Evolutionary conservation across 2,113 vertebrate genomes (phyloP).

Genomic region (Caloenas nicobarica): DNA sequence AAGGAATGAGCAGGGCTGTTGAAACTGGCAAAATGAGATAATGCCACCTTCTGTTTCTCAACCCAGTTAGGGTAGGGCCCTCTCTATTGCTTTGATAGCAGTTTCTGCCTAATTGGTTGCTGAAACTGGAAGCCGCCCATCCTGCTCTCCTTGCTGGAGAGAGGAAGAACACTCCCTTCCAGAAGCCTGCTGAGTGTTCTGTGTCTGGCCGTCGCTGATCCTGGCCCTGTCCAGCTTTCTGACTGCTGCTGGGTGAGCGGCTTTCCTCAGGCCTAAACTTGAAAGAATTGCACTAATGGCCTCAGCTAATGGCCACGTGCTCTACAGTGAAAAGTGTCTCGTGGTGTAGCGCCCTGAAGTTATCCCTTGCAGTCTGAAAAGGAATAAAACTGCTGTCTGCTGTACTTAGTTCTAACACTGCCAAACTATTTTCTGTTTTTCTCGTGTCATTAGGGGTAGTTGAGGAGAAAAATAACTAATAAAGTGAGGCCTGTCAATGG

Average conservation of each 20-base stretch:
- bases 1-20: background rate
- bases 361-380: background rate
- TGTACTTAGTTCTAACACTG: background rate
- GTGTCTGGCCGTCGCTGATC: background rate
- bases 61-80: conserved; percentile 51
- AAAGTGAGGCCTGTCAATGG: background rate
- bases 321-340: background rate
- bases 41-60: conserved; percentile 47
- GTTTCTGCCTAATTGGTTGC: conserved; percentile 64
- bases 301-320: background rate
- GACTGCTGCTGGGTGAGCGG: background rate
- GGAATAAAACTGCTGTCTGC: background rate
- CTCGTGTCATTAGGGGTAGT: background rate
- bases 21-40: conserved; percentile 4
- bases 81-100: conserved; percentile 60
- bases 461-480: background rate
- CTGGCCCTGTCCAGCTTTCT: conserved; percentile 38
- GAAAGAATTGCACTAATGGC: background rate
- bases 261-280: background rate
- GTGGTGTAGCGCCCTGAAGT: background rate
- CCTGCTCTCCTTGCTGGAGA: conserved; percentile 61
- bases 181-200: background rate
- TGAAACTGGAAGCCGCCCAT: conserved; percentile 53
- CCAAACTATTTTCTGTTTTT: background rate
- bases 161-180: conserved; percentile 42